Evolutionary conservation across 2,797 vertebrate genomes (phyloP).

Genomic region (Myotis vivesi): DNA sequence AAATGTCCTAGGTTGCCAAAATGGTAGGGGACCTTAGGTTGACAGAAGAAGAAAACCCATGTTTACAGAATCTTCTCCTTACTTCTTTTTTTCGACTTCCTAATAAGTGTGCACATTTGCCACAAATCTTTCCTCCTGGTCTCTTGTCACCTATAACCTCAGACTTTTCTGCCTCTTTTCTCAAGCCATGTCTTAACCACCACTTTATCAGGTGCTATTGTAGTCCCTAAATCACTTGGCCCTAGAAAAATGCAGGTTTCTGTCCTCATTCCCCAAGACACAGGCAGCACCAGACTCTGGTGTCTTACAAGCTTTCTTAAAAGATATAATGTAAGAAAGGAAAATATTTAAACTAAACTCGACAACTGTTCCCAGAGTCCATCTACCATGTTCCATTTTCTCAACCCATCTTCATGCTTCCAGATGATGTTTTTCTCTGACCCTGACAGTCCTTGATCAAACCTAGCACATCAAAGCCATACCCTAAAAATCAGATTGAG

Average conservation of each 20-base stretch:
- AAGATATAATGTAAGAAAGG: neutral
- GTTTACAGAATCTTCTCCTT: neutral
- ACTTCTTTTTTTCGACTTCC: neutral
- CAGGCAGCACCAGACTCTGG: neutral
- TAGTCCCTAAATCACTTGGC: neutral
- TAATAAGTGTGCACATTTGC: constrained; percentile 24
- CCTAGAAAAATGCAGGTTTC: neutral
- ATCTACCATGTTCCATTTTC: neutral
- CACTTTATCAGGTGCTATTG: neutral
- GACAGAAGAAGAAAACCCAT: neutral
- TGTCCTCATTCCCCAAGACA: neutral
- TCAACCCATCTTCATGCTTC: neutral
- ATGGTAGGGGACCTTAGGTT: neutral
- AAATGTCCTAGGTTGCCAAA: neutral
- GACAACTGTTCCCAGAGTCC: neutral
- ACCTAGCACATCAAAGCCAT: neutral
- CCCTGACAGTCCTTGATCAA: neutral
- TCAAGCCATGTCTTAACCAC: neutral
- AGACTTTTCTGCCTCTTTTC: neutral
- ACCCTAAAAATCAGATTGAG: neutral
- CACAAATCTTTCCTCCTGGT: neutral
- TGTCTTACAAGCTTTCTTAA: neutral
- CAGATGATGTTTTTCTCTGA: neutral
- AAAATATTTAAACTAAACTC: neutral
- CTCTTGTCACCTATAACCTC: neutral